Conservation (phyloP, 2,888 invertebrate species). For the Oligia strigilis region DNA sequence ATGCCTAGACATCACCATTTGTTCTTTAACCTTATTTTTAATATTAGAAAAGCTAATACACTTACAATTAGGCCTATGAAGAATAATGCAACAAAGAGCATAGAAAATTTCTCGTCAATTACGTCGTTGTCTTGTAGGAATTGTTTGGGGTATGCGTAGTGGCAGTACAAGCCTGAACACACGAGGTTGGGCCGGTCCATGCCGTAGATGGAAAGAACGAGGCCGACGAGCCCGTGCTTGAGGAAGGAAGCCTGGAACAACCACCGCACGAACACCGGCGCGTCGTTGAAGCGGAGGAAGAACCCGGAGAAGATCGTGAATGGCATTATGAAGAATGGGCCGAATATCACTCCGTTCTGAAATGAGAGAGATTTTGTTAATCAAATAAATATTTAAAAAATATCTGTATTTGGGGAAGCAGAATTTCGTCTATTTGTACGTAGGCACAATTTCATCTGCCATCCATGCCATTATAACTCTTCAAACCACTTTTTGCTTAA, state of each 20-base stretch:
- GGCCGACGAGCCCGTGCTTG: slow-evolving; percentile 96
- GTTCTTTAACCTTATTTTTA: slow-evolving; percentile 92
- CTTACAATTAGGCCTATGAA: slow-evolving; percentile 92
- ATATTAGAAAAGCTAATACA: slow-evolving; percentile 92
- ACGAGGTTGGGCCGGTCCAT: slow-evolving; percentile 93
- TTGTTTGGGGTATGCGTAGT: slow-evolving; percentile 92
- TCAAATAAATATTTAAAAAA: not conserved
- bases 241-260: slow-evolving; percentile 96
- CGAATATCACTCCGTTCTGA: slow-evolving; percentile 97
- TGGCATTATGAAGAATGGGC: slow-evolving; percentile 96
- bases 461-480: not conserved
- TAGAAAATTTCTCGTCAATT: slow-evolving; percentile 92
- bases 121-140: slow-evolving; percentile 95
- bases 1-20: slow-evolving; percentile 79
- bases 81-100: slow-evolving; percentile 92
- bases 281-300: slow-evolving; percentile 95
- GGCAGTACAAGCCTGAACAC: slow-evolving; percentile 94
- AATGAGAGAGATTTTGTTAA: slow-evolving; percentile 70
- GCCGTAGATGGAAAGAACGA: slow-evolving; percentile 95
- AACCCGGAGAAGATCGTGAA: slow-evolving; percentile 98
- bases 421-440: not conserved
- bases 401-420: not conserved
- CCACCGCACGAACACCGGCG: slow-evolving; percentile 95
- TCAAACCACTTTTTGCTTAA: not conserved
- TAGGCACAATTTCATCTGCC: not conserved